Evolutionary conservation across 2,113 vertebrate species (phyloP), one percentile per base, ranked within the genome.

Genomic region (Diadophis punctatus): DNA sequence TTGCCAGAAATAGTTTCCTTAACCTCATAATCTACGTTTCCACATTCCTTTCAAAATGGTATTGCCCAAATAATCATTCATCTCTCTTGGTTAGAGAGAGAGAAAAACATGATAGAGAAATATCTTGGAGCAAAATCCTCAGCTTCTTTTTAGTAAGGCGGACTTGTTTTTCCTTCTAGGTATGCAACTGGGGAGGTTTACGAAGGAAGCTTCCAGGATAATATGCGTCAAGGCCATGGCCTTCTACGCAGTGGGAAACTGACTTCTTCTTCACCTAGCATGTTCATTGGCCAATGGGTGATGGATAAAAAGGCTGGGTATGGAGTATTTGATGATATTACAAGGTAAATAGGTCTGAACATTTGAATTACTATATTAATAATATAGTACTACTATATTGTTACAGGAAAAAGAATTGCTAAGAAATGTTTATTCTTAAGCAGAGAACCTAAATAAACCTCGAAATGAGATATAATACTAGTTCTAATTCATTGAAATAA

Each of bases 261-360:
- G 90, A 99, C 98, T 91, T 99, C 99, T 12, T 98, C 98, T 51
- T 99, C 98, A 52, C 99, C 99, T 89, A 99, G 99, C 43, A 99
- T 99, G 97, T 99, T 99, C 97, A 99, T 99, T 90, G 99, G 99
- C 55, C 99, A 99, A 63, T 99, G 99, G 99, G 95, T 98, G 49
- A 97, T 98, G 95, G 99, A 99, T 98, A 99, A 98, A 97, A 99
- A 99, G 96, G 98, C 98, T 8, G 99, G 99, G 89, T 99, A 99
- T 53, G 99, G 99, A 11, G 99, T 99, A 90, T 99, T 99, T 91
- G 99, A 99, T 93, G 99, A 99, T 94, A 99, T 99, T 97, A 99
- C 99, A 30, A 99, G 98, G 99, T 99, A 97, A 87, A 39, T 39
- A 20, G 46, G 68, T 25, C 53, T 34, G 43, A 39, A 30, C 39